phyloP scores from a whole-genome alignment of 2,888 invertebrate species.

The Amiota minor region DNA sequence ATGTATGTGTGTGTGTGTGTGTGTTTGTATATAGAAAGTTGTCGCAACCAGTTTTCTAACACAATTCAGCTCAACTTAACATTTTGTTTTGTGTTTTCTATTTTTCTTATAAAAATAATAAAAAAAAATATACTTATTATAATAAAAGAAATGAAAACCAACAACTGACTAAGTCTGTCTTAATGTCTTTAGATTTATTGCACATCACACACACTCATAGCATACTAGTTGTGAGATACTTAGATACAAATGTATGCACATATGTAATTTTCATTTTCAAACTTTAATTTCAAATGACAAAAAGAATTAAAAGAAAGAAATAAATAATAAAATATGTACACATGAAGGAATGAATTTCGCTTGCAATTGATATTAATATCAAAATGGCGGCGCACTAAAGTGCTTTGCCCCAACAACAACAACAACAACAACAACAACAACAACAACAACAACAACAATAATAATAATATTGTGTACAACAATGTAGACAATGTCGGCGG shows the following conservation, averaged over 20 bases:
- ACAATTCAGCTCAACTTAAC: slow-evolving; percentile 41
- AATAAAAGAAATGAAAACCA: not conserved
- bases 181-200: slow-evolving; percentile 5
- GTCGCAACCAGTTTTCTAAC: slow-evolving; percentile 61
- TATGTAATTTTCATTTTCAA: too few relatives aligned
- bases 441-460: slow-evolving; percentile 25
- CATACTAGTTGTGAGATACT: too few relatives aligned
- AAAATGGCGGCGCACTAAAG: slow-evolving; percentile 5
- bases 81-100: slow-evolving; percentile 4
- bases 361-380: slow-evolving; percentile 27
- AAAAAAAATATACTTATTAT: too few relatives aligned
- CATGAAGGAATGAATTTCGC: slow-evolving; percentile 17
- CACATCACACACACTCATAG: not conserved
- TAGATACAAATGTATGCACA: too few relatives aligned
- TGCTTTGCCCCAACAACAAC: slow-evolving; percentile 20
- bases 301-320: slow-evolving; percentile 8
- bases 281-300: slow-evolving; percentile 2
- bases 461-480: slow-evolving; percentile 32
- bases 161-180: not conserved
- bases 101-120: not conserved
- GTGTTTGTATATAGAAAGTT: slow-evolving; percentile 59
- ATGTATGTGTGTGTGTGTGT: slow-evolving; percentile 34
- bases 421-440: slow-evolving; percentile 33
- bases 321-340: not conserved
- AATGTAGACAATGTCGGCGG: slow-evolving; percentile 38